Evolutionary conservation across 2,113 vertebrate species (phyloP), one percentile per base, ranked within the genome.

Genomic region (Onychostoma macrolepis): DNA sequence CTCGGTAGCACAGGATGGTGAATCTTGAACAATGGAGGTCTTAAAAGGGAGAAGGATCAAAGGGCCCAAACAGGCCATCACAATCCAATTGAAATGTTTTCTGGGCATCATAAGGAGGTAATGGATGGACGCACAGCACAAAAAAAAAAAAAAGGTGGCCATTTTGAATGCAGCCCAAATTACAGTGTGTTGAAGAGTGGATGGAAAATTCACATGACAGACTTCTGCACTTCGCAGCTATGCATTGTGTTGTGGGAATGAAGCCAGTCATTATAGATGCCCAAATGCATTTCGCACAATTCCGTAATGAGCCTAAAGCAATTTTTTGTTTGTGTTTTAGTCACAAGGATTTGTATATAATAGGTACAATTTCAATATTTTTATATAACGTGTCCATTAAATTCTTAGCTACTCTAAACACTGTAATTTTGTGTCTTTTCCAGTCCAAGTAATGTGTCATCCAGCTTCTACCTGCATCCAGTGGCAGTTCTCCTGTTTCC

Each of bases 71-170:
- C 94, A 93, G 93, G 92, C 93, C 94, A 95, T 94, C 92, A 94
- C 94, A 94, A 95, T 95, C 95, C 94, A 95, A 96, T 95, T 95
- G 93, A 95, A 95, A 94, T 94, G 93, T 94, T 95, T 94, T 94
- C 94, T 93, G 93, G 94, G 94, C 93, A 94, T 95, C 93, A 93
- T 93, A 93, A 89, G 91, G 94, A 94, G 90, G 93, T 94, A 95
- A 94, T 94, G 91, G 94, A 94, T 91, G 91, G 92, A 92, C 30
- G 91, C 28, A 43, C 43, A 50, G 67, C 28, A 28, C 50, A 28
- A 17, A 48, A 13, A 76, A 75, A 11, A n/a, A 43, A 13, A 45
- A 53, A 92, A 93, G 88, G 88, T 90, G 90, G 91, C 88, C 85
- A 87, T 88, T 88, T 92, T 91, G 89, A 92, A 91, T 92, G 92